A percentile compares a stretch with the other conserved stretches of the same genome.
Evolutionary conservation across 2,888 invertebrate species (phyloP).

Genomic region (Creontiades dilutus): DNA sequence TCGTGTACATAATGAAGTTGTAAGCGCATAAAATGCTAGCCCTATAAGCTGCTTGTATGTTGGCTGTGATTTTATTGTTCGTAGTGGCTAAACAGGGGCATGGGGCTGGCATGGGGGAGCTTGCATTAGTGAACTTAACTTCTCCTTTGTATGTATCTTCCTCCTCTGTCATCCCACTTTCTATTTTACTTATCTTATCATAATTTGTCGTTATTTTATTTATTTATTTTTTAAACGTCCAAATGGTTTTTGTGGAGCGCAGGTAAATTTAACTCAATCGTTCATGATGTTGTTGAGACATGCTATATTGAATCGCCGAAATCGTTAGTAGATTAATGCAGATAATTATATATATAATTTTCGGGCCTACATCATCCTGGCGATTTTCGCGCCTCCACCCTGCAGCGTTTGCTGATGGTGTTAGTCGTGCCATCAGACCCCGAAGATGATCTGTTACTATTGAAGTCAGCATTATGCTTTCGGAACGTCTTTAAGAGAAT

Average conservation of each 20-base stretch:
- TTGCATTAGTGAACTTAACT: conserved; percentile 53
- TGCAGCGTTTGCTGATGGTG: too few species aligned
- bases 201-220: background rate
- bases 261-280: too few species aligned
- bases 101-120: conserved; percentile 75
- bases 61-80: conserved; percentile 17
- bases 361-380: too few species aligned
- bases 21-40: conserved; percentile 64
- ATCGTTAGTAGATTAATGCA: too few species aligned
- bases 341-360: too few species aligned
- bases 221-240: background rate
- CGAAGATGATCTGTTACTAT: too few species aligned
- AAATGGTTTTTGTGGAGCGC: background rate
- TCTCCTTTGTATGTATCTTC: conserved; percentile 20
- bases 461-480: too few species aligned
- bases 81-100: conserved; percentile 56
- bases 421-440: too few species aligned
- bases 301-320: too few species aligned
- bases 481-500: too few species aligned
- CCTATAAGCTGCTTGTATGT: conserved; percentile 66
- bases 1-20: background rate
- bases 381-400: too few species aligned
- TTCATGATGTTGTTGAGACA: too few species aligned
- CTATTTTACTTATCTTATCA: background rate
- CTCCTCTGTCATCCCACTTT: conserved; percentile 1